Evolutionary conservation across 2,113 vertebrate species (phyloP).

Genomic region (Parus major): DNA sequence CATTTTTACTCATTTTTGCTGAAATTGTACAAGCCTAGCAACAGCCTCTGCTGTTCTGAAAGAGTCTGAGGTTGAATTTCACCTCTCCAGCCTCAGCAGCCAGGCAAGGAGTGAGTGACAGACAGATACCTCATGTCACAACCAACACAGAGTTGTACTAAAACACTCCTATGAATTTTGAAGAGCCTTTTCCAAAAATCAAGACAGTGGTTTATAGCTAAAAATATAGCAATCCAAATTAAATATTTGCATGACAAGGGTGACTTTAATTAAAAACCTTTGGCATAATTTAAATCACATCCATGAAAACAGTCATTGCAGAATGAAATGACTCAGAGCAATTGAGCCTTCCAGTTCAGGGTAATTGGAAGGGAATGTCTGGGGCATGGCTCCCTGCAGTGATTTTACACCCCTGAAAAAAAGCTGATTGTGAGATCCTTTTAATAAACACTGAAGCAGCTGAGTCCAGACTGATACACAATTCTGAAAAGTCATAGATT

Average conservation of each 20-base stretch:
- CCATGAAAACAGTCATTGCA: constrained; percentile 37
- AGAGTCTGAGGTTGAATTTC: neutral
- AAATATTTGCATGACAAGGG: constrained; percentile 58
- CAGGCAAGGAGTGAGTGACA: neutral
- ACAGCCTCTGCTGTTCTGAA: neutral
- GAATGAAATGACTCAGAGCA: constrained; percentile 20
- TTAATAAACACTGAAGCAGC: neutral
- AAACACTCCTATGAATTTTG: constrained; percentile 19
- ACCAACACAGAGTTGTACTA: neutral
- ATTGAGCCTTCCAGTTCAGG: neutral
- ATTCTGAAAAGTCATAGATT: neutral
- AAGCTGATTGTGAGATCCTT: neutral
- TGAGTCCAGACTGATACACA: neutral
- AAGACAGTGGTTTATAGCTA: neutral
- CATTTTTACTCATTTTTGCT: neutral
- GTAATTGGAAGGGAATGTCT: neutral
- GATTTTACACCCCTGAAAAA: neutral
- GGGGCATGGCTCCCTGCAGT: neutral
- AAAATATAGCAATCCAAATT: constrained; percentile 52
- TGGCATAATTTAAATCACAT: constrained; percentile 33
- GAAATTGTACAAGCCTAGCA: neutral
- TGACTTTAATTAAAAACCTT: constrained; percentile 59
- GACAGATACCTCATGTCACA: neutral
- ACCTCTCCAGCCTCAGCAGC: neutral
- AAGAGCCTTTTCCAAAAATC: neutral